phyloP scores from a whole-genome alignment of 2,113 vertebrate genomes.

The Dromiciops gliroides region DNA sequence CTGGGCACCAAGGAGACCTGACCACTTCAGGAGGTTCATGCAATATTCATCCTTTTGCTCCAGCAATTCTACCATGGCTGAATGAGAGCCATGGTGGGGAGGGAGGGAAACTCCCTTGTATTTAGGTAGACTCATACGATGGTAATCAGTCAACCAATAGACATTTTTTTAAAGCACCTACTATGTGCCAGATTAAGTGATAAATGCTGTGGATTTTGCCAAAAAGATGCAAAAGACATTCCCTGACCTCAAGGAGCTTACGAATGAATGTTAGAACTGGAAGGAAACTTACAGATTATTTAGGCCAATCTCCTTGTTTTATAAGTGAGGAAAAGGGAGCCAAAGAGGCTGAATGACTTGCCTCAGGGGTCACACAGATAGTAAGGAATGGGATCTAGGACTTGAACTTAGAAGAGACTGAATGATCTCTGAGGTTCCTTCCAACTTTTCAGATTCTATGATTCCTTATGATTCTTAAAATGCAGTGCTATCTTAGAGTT shows the following conservation, averaged over 20 bases:
- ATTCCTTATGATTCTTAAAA: not conserved
- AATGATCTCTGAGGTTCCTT: not conserved
- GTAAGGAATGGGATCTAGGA: not conserved
- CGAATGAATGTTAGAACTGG: not conserved
- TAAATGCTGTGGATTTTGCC: not conserved
- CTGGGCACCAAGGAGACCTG: not conserved
- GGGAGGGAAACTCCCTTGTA: not conserved
- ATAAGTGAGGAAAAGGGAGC: not conserved
- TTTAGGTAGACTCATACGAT: not conserved
- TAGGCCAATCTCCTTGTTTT: not conserved
- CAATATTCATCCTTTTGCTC: not conserved
- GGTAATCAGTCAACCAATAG: not conserved
- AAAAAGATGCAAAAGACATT: not conserved
- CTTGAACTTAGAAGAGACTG: not conserved
- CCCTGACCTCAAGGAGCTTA: not conserved
- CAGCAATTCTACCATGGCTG: not conserved
- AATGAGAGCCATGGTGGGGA: not conserved
- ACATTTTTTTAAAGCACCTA: not conserved
- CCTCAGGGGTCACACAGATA: not conserved
- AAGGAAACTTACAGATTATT: not conserved
- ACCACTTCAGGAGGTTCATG: not conserved
- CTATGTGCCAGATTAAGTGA: not conserved
- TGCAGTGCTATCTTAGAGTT: not conserved
- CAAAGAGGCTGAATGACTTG: not conserved
- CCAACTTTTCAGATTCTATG: not conserved